Percentiles rank a stretch among this genome's conserved stretches.
Evolutionary conservation across 2,113 vertebrate genomes (phyloP).

Genomic region (Triplophysa siluroides): DNA sequence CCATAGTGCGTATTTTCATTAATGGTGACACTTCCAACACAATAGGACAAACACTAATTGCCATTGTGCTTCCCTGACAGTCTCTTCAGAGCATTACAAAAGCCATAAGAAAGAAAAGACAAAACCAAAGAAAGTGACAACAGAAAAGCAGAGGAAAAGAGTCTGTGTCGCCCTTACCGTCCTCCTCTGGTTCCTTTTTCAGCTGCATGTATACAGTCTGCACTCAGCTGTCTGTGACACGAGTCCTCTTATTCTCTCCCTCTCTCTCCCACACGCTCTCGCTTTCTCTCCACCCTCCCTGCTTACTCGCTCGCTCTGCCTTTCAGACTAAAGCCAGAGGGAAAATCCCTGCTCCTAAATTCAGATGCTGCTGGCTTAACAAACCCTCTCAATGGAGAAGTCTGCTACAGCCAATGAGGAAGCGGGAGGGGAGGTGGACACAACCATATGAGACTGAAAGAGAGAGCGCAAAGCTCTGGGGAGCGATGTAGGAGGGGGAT

Average conservation of each 20-base stretch:
- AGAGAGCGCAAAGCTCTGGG: slow-evolving; percentile 33
- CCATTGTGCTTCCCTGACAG: slow-evolving; percentile 28
- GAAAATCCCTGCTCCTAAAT: slow-evolving; percentile 58
- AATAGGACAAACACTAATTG: slow-evolving; percentile 45
- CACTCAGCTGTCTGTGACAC: slow-evolving; percentile 50
- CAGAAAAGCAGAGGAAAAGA: slow-evolving; percentile 9
- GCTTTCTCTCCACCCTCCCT: slow-evolving; percentile 22
- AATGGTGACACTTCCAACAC: slow-evolving; percentile 18
- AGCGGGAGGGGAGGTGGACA: slow-evolving; percentile 27
- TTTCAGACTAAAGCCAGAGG: slow-evolving; percentile 57
- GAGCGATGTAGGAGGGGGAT: slow-evolving; percentile 1
- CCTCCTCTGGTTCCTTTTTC: slow-evolving; percentile 53
- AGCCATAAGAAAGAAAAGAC: slow-evolving; percentile 15
- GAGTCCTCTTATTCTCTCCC: slow-evolving; percentile 43
- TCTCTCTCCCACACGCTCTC: slow-evolving; percentile 1
- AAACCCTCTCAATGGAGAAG: slow-evolving; percentile 56
- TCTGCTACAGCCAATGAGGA: slow-evolving; percentile 50
- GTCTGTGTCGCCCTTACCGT: slow-evolving; percentile 48
- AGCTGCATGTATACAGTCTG: slow-evolving; percentile 56
- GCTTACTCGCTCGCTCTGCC: slow-evolving; percentile 30
- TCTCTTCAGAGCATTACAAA: slow-evolving; percentile 19
- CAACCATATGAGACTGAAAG: slow-evolving; percentile 35
- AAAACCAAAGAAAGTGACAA: slow-evolving; percentile 2
- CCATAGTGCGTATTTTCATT: not conserved
- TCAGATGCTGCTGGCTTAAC: slow-evolving; percentile 51